Evolutionary conservation across 2,888 invertebrate genomes (phyloP), one percentile per base, ranked within the genome.

Genomic region (Amiota minor): DNA sequence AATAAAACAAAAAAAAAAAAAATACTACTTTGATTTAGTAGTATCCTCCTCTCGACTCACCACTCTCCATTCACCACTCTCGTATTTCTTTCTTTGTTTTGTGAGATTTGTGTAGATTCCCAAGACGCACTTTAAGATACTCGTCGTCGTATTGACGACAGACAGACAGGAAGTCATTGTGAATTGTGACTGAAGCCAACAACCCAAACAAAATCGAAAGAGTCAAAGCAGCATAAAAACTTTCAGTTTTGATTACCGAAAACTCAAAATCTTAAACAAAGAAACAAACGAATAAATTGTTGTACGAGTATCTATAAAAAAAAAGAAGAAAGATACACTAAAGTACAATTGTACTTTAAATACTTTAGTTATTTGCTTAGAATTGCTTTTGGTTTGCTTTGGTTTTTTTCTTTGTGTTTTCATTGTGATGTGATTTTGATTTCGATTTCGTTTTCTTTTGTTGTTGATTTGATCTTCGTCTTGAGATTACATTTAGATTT

Each of bases 401-500:
- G 53, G 71, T 67, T 65, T 62, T 72, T 67, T 76, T 67, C 71
- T 70, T 75, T 72, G 75, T 72, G 18, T 18, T n/a, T n/a, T n/a
- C n/a, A n/a, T n/a, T 69, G 35, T 53, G 50, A 45, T 69, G 23
- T 59, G 6, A 20, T 18, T 9, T 18, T 8, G 9, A 16, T 35
- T 35, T 35, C 6, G 35, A 35, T 35, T 35, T 35, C 3, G 3
- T 23, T 23, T 56, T 1, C 45, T 55, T 55, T 45, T 49, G 49
- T 18, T 68, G 47, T 8, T 45, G 16, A 35, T 35, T 8, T 35
- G 35, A 35, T 35, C 35, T 35, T 53, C 20, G 49, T 35, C 35
- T 45, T 45, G 59, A 12, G 23, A 14, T 75, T 78, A 79, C 82
- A 83, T 83, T 83, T n/a, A n/a, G n/a, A 77, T 80, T 80, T 83